Base-by-base conservation (phyloP, 1,140 invertebrate species). In the Branchinecta lynchi region DNA sequence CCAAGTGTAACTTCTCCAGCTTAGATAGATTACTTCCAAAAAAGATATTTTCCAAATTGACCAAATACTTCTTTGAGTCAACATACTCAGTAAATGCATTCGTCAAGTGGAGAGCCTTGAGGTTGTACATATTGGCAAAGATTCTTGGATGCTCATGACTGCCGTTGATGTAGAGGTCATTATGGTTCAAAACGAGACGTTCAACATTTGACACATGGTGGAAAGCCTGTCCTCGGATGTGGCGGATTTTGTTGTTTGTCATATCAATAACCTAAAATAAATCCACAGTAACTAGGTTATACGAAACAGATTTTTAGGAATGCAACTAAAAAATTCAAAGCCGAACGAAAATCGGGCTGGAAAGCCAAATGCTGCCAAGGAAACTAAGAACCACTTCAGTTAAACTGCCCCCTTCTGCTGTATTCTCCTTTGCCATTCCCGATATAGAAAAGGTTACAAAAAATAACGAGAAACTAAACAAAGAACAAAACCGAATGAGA, bases 41-140 rank as follows among this genome's bases (percentile, higher is more conserved):
- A 75, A 90, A 89, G 69, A 90, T 87, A 73, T 87, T 83, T 73
- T 86, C 85, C 43, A 90, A 78, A 68, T 77, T 76, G 15, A 70
- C 68, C 65, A 80, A 68, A 67, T 77, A 77, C 44, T 74, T 71
- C 7, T 71, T 70, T 0, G 74, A 60, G 67, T 74, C 74, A 10
- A 76, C 71, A 43, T 68, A 71, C 74, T 88, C 85, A 69, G 85
- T 84, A 75, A 91, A 91, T 3, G 89, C 87, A 74, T 88, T 84
- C 3, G 86, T 89, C 46, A 90, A 78, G 77, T 90, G 87, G 2
- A 90, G 77, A 73, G 87, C 86, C 68, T 84, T 75, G 5, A 91
- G 77, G 68, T 87, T 87, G 1, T 83, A 77, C 77, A 91, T 89
- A 77, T 89, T 90, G 3, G 87, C 89, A 75, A 91, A 89, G 7